A percentile compares a stretch with the other conserved stretches of the same genome.
Evolutionary conservation across 92 coral and sea anemone species (phyloP).

Genomic region (Phenganax subtilis): DNA sequence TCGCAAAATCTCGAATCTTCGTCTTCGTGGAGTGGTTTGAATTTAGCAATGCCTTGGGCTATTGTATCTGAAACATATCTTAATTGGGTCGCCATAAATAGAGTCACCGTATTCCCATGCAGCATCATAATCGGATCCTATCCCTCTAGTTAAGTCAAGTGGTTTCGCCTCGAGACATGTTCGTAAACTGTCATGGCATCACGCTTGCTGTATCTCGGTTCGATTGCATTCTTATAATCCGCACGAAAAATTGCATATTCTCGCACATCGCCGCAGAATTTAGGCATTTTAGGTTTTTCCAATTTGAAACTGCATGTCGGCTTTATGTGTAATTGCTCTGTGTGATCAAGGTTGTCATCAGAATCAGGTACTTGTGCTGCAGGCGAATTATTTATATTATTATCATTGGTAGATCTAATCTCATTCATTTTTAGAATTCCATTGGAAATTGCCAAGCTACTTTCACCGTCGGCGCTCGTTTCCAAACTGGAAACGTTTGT

Average conservation of each 20-base stretch:
- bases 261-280: slow-evolving; percentile 54
- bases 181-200: slow-evolving; percentile 44
- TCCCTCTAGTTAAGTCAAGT: slow-evolving; percentile 50
- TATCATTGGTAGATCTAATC: neutral
- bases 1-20: slow-evolving; percentile 52
- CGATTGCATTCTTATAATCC: slow-evolving; percentile 57
- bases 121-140: slow-evolving; percentile 48
- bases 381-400: neutral
- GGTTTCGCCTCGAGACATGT: slow-evolving; percentile 47
- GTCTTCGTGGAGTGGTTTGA: slow-evolving; percentile 25
- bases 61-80: slow-evolving; percentile 42
- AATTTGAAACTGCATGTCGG: slow-evolving; percentile 38
- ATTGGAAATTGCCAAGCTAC: neutral
- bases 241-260: slow-evolving; percentile 51
- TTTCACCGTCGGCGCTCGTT: neutral
- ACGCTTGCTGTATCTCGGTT: slow-evolving; percentile 38
- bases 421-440: neutral
- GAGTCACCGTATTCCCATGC: slow-evolving; percentile 50
- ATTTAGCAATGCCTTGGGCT: slow-evolving; percentile 38
- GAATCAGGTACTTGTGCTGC: neutral
- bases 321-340: neutral
- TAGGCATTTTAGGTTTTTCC: slow-evolving; percentile 57
- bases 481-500: neutral
- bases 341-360: neutral
- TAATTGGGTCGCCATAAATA: slow-evolving; percentile 35